Percentiles rank a stretch among this genome's conserved stretches.
Evolutionary conservation across 35 echinoderm and acorn worm genomes (phyloP).

Genomic region (Stichopus chloronotus): DNA sequence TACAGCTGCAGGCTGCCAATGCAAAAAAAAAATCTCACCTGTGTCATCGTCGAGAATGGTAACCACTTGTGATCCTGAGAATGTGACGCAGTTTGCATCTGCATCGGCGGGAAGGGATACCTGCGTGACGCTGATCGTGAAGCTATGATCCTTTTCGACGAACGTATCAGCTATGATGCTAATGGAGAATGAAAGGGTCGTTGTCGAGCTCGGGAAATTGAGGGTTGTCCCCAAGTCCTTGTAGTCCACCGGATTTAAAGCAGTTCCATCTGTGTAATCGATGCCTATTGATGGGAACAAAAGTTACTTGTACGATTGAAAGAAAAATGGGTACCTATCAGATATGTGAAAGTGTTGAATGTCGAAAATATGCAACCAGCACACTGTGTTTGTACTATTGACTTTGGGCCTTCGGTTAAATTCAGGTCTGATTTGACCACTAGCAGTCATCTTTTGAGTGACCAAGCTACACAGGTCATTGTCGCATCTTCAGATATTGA

Average conservation of each 20-base stretch:
- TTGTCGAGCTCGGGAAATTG: neutral
- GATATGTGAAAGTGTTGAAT: no score
- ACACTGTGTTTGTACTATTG: no score
- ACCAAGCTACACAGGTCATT: no score
- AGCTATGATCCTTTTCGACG: neutral
- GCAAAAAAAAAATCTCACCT: neutral
- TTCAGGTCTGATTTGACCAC: no score
- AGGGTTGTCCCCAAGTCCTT: neutral
- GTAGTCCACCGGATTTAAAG: neutral
- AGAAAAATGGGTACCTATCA: no score
- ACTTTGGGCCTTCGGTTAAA: no score
- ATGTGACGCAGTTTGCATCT: neutral
- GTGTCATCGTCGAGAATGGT: conserved; percentile 23
- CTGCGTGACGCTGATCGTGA: neutral
- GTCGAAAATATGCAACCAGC: no score
- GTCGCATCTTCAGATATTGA: no score
- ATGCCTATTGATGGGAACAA: neutral
- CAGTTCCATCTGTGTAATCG: conserved; percentile 17
- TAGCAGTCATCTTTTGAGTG: no score
- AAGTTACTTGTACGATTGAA: neutral
- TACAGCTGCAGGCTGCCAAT: no score
- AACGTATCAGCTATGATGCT: neutral
- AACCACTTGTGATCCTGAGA: neutral
- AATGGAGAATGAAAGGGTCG: conserved; percentile 2
- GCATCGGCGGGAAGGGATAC: neutral